Evolutionary conservation across 2,888 invertebrate species (phyloP).

Genomic region (Machimus rusticus): DNA sequence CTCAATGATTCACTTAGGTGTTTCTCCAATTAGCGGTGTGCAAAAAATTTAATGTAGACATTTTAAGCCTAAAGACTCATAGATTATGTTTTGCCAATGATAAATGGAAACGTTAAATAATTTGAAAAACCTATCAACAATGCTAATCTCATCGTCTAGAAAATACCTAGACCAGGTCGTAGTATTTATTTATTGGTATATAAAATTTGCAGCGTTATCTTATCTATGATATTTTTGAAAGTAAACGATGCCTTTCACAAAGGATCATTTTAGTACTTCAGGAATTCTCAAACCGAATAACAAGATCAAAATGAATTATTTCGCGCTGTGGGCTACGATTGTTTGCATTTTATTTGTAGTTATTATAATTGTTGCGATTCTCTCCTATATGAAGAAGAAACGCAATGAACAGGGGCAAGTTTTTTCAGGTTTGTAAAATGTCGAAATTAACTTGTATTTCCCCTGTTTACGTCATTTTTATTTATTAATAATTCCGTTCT

Average conservation of each 20-base stretch:
- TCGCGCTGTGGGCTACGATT: not conserved
- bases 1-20: not conserved
- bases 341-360: not conserved
- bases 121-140: not conserved
- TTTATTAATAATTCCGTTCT: no score
- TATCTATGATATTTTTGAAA: not conserved
- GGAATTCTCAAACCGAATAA: not conserved
- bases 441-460: not conserved
- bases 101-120: not conserved
- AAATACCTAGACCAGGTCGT: not conserved
- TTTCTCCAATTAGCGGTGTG: not conserved
- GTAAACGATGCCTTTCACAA: not conserved
- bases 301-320: not conserved
- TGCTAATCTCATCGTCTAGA: not conserved
- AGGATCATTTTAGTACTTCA: not conserved
- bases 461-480: not conserved
- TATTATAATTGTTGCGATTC: not conserved
- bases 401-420: not conserved
- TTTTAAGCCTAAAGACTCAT: not conserved
- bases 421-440: not conserved
- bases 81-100: not conserved
- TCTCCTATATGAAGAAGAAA: not conserved
- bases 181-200: not conserved
- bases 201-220: not conserved
- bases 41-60: not conserved